Conservation (phyloP, 2,888 invertebrate species). For the Endotricha flammealis region DNA sequence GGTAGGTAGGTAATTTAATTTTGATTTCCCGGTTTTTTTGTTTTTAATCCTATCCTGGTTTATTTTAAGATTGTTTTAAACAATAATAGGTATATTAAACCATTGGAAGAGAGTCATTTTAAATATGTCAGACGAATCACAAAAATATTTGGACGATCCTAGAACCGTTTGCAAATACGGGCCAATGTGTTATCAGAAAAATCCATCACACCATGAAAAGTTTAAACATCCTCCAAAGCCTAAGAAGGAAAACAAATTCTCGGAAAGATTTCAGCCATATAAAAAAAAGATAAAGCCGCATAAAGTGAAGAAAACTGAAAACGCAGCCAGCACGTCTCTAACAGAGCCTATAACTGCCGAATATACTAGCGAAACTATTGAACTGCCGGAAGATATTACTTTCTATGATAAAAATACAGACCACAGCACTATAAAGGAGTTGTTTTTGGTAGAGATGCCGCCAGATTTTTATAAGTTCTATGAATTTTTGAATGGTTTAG, state of each 20-base stretch:
- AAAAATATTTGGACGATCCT: constrained; percentile 48
- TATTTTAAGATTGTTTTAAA: no score
- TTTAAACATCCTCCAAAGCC: constrained; percentile 85
- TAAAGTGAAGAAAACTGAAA: constrained; percentile 1
- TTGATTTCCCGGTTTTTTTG: no score
- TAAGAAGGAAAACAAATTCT: constrained; percentile 32
- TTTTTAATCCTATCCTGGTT: background rate
- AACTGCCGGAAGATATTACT: constrained; percentile 42
- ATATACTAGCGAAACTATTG: constrained; percentile 13
- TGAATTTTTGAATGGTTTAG: constrained; percentile 82
- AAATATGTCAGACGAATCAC: constrained; percentile 59
- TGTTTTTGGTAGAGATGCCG: constrained; percentile 92
- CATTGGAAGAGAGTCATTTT: no score
- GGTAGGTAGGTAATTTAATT: no score
- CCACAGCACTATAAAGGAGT: constrained; percentile 80
- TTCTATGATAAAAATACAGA: constrained; percentile 64
- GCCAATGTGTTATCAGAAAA: constrained; percentile 88
- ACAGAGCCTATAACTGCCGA: constrained; percentile 5
- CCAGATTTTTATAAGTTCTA: constrained; percentile 92
- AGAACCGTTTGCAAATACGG: constrained; percentile 87
- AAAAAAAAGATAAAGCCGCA: constrained; percentile 19
- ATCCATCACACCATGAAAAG: constrained; percentile 83
- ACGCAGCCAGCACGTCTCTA: constrained; percentile 1
- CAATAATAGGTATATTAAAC: no score
- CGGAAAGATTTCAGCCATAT: constrained; percentile 40